Evolutionary conservation across 2,888 invertebrate species (phyloP), one percentile per base, ranked within the genome.

Genomic region (Mesorhabditis belari): DNA sequence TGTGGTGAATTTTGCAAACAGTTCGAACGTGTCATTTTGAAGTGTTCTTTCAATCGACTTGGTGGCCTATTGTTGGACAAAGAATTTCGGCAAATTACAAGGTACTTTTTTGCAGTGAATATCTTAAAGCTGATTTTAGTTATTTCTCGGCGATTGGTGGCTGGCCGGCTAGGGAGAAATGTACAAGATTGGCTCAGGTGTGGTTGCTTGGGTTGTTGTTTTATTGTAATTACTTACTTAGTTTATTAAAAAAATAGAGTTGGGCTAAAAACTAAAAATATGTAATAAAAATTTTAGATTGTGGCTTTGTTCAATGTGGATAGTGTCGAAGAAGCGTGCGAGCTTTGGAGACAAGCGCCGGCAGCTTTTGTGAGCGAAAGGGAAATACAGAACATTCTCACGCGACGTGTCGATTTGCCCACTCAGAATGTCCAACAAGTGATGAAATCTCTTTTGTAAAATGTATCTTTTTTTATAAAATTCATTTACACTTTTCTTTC

Each of bases 101-200:
- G 64, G 4, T 69, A 50, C n/a, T 50, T n/a, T 21, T 9, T n/a
- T 50, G 51, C 23, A 9, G 51, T 19, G 51, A 9, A 50, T 50
- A 50, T n/a, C n/a, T n/a, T n/a, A n/a, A n/a, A n/a, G 12, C 12
- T 21, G 9, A 19, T 9, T 6, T 50, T n/a, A 50, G 88, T 64
- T 96, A 93, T 84, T 87, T 94, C 62, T 89, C 90, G 0, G 88
- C 88, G 2, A 88, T 91, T 0, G 89, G 89, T 65, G 90, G 89
- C 0, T 92, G 91, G 90, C 89, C 90, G 0, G 88, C 92, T 3
- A 86, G 96, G 29, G 96, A 96, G 83, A 90, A 92, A 81, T 91
- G 92, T 83, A 89, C 91, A 21, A 86, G 92, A 29, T 85, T 94
- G 35, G 88, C 89, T 50, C 92, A 92, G 85, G 91, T 92, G 12